A percentile compares a stretch with the other conserved stretches of the same genome.
phyloP scores from a whole-genome alignment of 1,140 invertebrate genomes.

The Metaphire vulgaris region DNA sequence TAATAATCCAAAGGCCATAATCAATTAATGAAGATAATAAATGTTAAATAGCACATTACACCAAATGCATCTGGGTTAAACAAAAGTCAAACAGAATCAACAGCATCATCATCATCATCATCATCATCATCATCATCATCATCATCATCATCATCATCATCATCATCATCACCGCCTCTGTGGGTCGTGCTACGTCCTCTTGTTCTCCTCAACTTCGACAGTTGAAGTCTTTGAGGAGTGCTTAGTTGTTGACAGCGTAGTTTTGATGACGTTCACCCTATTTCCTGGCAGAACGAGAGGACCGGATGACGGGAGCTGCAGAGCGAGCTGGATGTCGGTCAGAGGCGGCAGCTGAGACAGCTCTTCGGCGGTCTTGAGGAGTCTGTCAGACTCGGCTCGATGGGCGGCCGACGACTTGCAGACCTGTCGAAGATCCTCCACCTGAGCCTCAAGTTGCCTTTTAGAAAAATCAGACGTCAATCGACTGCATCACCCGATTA shows the following conservation, averaged over 20 bases:
- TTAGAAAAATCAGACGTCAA: too few relatives aligned
- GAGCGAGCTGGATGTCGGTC: background rate
- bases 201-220: background rate
- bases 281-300: background rate
- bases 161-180: slow-evolving; percentile 16
- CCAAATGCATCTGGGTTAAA: too few relatives aligned
- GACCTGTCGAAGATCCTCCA: slow-evolving; percentile 25
- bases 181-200: background rate
- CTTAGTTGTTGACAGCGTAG: background rate
- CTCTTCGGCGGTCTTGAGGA: background rate
- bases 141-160: slow-evolving; percentile 19
- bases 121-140: slow-evolving; percentile 38
- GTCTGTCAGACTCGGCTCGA: slow-evolving; percentile 8
- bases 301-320: background rate
- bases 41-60: too few relatives aligned
- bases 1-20: too few relatives aligned
- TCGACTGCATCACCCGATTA: too few relatives aligned
- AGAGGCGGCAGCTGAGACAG: background rate
- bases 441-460: slow-evolving; percentile 28
- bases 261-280: background rate
- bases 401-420: slow-evolving; percentile 21
- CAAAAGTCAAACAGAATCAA: background rate
- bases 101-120: slow-evolving; percentile 17
- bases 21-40: too few relatives aligned
- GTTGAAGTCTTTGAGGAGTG: background rate